Conservation (phyloP, 2,113 vertebrate species). For the Corythoichthys intestinalis region DNA sequence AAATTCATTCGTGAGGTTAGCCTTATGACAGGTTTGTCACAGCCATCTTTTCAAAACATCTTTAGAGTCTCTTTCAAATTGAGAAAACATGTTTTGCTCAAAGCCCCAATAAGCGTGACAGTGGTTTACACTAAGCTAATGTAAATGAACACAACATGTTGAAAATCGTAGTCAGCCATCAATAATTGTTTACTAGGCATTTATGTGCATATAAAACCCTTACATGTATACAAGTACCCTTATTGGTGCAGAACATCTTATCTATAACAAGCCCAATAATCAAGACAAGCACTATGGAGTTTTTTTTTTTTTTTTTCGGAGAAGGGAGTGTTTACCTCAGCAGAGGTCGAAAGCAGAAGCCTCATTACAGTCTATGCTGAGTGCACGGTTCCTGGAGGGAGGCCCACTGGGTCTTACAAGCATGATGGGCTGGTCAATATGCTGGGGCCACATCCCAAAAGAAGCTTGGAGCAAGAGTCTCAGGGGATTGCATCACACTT, state of each 20-base stretch:
- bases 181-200: neutral
- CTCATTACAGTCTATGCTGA: slow-evolving; percentile 62
- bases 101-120: no score
- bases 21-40: no score
- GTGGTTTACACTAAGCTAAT: no score
- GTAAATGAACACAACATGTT: neutral
- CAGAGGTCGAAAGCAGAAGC: slow-evolving; percentile 52
- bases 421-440: slow-evolving; percentile 68
- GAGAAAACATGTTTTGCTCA: neutral
- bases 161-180: neutral
- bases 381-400: slow-evolving; percentile 48
- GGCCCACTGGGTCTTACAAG: slow-evolving; percentile 66
- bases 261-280: slow-evolving; percentile 48
- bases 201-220: neutral
- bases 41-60: neutral
- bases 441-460: slow-evolving; percentile 54
- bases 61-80: neutral
- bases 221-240: neutral
- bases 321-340: slow-evolving; percentile 52
- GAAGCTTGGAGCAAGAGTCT: slow-evolving; percentile 55
- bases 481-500: slow-evolving; percentile 56
- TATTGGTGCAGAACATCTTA: slow-evolving; percentile 15
- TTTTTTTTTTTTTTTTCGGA: neutral
- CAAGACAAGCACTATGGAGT: slow-evolving; percentile 44
- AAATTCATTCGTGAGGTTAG: neutral